Percentiles rank a stretch among this genome's conserved stretches.
phyloP scores from a whole-genome alignment of 2,888 invertebrate genomes.

The Mallateleia sp. region DNA sequence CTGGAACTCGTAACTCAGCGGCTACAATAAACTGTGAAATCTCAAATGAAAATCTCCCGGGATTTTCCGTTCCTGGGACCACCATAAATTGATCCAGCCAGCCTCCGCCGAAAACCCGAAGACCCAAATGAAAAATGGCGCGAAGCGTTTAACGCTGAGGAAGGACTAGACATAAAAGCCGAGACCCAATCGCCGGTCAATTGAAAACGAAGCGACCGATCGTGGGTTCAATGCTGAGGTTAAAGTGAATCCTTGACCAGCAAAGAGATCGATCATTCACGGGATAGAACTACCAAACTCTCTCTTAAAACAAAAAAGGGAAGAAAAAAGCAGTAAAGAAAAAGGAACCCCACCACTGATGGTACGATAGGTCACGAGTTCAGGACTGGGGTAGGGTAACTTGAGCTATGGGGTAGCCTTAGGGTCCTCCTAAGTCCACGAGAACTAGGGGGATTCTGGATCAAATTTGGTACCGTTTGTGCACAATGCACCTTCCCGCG shows the following conservation, averaged over 20 bases:
- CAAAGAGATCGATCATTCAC: constrained; percentile 2
- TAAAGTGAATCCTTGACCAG: not conserved
- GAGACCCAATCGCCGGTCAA: constrained; percentile 13
- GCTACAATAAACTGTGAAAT: not conserved
- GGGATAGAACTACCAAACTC: not conserved
- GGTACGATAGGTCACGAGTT: constrained; percentile 27
- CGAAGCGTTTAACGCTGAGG: constrained; percentile 13
- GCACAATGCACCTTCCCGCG: constrained; percentile 72
- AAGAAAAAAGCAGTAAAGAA: not conserved
- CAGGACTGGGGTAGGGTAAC: not conserved
- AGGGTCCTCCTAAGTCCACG: not conserved
- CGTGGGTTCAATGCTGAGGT: not conserved
- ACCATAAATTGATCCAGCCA: not conserved
- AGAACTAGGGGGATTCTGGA: not conserved
- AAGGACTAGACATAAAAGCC: constrained; percentile 3
- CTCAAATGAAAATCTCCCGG: not conserved
- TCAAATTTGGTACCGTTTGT: constrained; percentile 75
- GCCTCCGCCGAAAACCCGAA: not conserved
- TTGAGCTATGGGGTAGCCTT: not conserved
- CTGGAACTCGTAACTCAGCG: too few species aligned
- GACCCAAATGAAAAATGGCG: constrained; percentile 1
- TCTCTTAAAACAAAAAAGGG: not conserved
- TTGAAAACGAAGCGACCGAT: not conserved
- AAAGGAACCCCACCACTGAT: constrained; percentile 8
- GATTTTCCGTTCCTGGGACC: not conserved